Evolutionary conservation across 2,113 vertebrate species (phyloP), one percentile per base, ranked within the genome.

Genomic region (Phocoena sinus): DNA sequence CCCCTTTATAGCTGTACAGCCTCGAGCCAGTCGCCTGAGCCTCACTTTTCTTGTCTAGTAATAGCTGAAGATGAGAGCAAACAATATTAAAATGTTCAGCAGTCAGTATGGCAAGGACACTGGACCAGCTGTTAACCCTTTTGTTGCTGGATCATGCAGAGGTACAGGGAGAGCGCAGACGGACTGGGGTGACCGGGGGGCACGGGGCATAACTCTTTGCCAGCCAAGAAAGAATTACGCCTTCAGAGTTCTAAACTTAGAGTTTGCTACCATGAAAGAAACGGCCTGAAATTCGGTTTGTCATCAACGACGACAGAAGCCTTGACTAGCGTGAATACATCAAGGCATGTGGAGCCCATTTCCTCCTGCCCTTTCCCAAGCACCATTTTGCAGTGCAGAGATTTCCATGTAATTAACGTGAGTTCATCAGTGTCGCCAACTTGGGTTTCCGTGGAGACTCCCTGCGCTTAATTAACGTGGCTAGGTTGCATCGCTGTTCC

Each of bases 401-500:
- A 84, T 90, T 96, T 62, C 88, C n/a, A 0, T 89, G 44, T 95
- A 80, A 95, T 97, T 97, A 96, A 90, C 70, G 0, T 26, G 58
- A 44, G 84, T 70, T 85, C 84, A 63, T 60, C 76, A 92, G 81
- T 50, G 86, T 79, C 58, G 95, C 96, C 96, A 80, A 21, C 60
- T 47, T 83, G 20, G 77, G 98, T 98, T 98, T 98, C 98, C 98
- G 98, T 98, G 98, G 98, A 97, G 98, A 98, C 90, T 90, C 94
- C 94, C 84, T 65, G 60, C 8, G 38, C 58, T 71, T 87, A 87
- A 96, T 98, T 94, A 97, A 80, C 9, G 25, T 11, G 74, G 95
- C 70, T 71, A 11, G 53, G 81, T 92, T 84, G 89, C 85, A 10
- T 26, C 17, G 28, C 36, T 50, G 93, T 63, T 25, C 94, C 38